Evolutionary conservation across 2,113 vertebrate genomes (phyloP).

Genomic region (Xenotilapia caudafasciata): DNA sequence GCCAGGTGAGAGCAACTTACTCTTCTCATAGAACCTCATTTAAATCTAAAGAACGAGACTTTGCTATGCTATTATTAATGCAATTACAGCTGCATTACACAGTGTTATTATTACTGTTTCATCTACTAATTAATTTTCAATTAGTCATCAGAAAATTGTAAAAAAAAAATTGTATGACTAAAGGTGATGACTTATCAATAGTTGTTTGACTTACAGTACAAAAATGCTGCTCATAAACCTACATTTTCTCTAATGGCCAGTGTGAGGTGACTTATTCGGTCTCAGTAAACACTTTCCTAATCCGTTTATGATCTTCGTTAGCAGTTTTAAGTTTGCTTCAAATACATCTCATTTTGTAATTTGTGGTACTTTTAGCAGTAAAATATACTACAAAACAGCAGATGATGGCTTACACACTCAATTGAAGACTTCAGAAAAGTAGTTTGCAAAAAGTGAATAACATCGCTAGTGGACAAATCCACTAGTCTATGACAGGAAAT

Average conservation of each 20-base stretch:
- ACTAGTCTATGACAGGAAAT: neutral
- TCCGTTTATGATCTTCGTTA: neutral
- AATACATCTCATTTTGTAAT: neutral
- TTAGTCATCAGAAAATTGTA: neutral
- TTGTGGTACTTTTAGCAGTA: neutral
- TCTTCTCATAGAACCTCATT: neutral
- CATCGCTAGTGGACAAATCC: neutral
- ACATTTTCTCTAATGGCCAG: neutral
- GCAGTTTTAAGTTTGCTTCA: neutral
- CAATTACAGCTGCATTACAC: neutral
- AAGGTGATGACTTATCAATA: neutral
- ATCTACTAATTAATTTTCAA: neutral
- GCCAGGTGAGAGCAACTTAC: constrained; percentile 77
- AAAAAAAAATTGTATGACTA: neutral
- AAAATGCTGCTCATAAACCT: neutral
- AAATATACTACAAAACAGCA: neutral
- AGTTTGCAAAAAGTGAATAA: neutral
- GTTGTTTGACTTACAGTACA: neutral
- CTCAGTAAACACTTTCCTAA: neutral
- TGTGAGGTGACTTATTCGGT: neutral
- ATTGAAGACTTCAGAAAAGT: neutral
- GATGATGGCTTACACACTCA: neutral
- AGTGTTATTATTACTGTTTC: neutral
- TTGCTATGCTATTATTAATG: neutral
- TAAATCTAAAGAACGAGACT: neutral